Conservation (phyloP, 2,797 vertebrate species). For the Sebastiscus tertius region DNA sequence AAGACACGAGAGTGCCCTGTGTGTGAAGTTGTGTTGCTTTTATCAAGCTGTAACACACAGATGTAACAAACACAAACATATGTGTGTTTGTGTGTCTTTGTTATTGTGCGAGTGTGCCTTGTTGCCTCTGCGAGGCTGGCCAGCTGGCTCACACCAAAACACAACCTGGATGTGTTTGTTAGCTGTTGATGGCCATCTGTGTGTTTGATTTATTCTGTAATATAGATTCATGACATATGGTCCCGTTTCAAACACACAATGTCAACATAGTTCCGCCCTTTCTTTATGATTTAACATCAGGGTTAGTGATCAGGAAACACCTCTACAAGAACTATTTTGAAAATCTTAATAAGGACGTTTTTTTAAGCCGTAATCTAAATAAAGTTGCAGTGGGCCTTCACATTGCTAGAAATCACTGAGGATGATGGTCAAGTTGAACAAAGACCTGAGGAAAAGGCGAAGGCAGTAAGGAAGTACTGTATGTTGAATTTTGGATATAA, state of each 20-base stretch:
- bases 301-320: not conserved
- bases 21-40: conserved; percentile 7
- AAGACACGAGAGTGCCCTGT: not conserved
- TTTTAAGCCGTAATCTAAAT: not conserved
- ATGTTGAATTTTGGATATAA: conserved; percentile 14
- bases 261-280: conserved; percentile 22
- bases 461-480: not conserved
- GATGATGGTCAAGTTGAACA: not conserved
- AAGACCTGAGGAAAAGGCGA: not conserved
- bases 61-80: conserved; percentile 21
- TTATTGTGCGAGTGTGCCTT: conserved; percentile 19
- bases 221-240: conserved; percentile 69
- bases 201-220: conserved; percentile 64
- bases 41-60: conserved; percentile 34
- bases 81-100: conserved; percentile 33
- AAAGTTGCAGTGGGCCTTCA: not conserved
- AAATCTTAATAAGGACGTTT: not conserved
- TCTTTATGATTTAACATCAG: conserved; percentile 18
- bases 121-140: conserved; percentile 54
- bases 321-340: not conserved
- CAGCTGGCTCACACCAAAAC: conserved; percentile 73
- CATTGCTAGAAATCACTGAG: not conserved
- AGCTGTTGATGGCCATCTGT: conserved; percentile 68
- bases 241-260: conserved; percentile 48
- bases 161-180: conserved; percentile 72